Percentiles rank a stretch among this genome's conserved stretches.
These are phyloP conservation scores for Rallus crepitans DNA, from an alignment of 2,797 vertebrate genomes.

Conservation along the genomic window DNA sequence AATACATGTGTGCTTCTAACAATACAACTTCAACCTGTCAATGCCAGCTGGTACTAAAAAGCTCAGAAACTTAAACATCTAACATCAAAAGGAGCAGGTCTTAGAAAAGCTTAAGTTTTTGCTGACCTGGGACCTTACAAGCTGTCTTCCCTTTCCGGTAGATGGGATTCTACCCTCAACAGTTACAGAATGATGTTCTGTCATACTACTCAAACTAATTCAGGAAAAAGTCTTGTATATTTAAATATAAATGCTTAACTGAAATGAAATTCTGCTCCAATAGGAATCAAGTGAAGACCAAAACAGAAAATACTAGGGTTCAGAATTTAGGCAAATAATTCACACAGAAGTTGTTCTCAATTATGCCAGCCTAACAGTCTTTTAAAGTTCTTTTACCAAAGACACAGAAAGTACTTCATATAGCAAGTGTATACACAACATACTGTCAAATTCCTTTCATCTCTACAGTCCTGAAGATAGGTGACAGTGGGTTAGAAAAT, in stretches of 20 bases:
- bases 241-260: neutral
- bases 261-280: neutral
- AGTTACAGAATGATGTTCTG: neutral
- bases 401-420: neutral
- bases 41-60: neutral
- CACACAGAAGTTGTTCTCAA: neutral
- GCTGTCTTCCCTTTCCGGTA: neutral
- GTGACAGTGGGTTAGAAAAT: neutral
- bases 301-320: neutral
- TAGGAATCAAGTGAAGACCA: neutral
- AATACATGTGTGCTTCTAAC: neutral
- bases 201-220: neutral
- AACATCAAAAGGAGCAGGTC: neutral
- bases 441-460: neutral
- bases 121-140: neutral
- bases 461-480: neutral
- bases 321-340: neutral
- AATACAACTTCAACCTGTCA: neutral
- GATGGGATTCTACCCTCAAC: neutral
- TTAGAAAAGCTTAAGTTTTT: neutral
- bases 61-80: neutral
- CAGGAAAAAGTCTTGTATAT: neutral
- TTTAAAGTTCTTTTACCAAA: neutral
- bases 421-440: neutral
- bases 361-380: neutral